Evolutionary conservation across 2,113 vertebrate species (phyloP).

Genomic region (Vireo altiloquus): DNA sequence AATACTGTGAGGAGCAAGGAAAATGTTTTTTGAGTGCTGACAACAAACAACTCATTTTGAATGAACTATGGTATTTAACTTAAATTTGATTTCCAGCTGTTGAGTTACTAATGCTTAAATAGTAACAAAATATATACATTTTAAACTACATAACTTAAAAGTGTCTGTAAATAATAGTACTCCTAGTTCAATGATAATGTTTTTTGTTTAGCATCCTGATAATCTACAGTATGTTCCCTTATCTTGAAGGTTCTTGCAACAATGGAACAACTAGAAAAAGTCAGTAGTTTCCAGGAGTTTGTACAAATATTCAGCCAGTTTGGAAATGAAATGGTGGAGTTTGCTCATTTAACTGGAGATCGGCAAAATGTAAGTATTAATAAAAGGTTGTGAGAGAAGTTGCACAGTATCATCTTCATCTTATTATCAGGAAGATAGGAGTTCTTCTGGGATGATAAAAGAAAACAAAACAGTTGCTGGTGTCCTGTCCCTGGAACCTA

Average conservation of each 20-base stretch:
- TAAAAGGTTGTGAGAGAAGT: not conserved
- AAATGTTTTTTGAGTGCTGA: not conserved
- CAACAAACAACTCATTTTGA: not conserved
- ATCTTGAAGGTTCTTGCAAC: conserved; percentile 88
- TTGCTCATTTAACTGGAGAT: conserved; percentile 97
- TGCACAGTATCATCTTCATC: not conserved
- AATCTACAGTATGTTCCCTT: not conserved
- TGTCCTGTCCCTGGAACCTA: not conserved
- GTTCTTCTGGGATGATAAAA: not conserved
- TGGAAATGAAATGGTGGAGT: conserved; percentile 99
- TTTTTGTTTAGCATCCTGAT: not conserved
- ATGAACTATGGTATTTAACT: not conserved
- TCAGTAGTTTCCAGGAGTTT: conserved; percentile 97
- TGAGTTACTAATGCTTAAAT: not conserved
- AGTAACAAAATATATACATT: not conserved
- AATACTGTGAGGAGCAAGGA: not conserved
- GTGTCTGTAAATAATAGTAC: not conserved
- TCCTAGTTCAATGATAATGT: not conserved
- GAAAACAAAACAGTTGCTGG: not conserved
- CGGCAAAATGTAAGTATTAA: conserved; percentile 90
- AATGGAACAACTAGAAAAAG: conserved; percentile 93
- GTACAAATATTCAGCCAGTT: conserved; percentile 99
- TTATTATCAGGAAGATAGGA: not conserved
- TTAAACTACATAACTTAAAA: not conserved
- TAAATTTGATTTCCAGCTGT: not conserved